Base-by-base conservation (phyloP, 1,140 invertebrate genomes). In the Drosophila murphyi region DNA sequence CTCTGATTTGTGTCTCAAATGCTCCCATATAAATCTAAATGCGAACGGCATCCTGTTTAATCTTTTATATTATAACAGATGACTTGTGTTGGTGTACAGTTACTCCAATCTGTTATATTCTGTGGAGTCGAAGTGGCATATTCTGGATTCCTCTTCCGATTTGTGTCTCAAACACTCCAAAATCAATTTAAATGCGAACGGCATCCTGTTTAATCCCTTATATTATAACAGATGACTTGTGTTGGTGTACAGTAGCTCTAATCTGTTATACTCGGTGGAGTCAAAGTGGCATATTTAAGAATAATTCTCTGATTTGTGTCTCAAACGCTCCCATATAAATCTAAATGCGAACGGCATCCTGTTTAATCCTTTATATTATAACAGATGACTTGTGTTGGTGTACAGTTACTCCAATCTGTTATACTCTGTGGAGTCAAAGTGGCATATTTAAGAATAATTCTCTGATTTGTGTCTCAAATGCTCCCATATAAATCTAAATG, bases 241-340 rank as follows among this genome's bases (percentile, higher is more conserved):
- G 51, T 64, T 69, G 45, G 65, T 41, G 37, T 43, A 69, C 65
- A 69, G 6, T 28, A 5, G 2, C 28, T 31, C 0, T 10, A 43
- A 5, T 28, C 2, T 8, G 1, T 3, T 12, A 4, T 32, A 4
- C 0, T n/a, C 31, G 5, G 5, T n/a, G 79, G 80, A 82, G 77
- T 34, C 47, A 74, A 82, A 86, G 76, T 82, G 73, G 68, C 73
- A 79, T 75, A 75, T 43, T 34, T 56, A 12, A 12, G 12, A 12
- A 12, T 12, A 12, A 12, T 12, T 12, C 12, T 12, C 12, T 12
- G 12, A 75, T 43, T 34, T 56, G 55, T 76, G 76, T 81, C 81
- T 81, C 81, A 83, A 73, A 78, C 69, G 48, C 78, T 83, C 72
- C 78, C 1, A 83, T 31, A 79, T 8, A 5, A 69, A 70, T 39